phyloP scores from a whole-genome alignment of 1,140 invertebrate genomes.

The Diuraphis noxia region DNA sequence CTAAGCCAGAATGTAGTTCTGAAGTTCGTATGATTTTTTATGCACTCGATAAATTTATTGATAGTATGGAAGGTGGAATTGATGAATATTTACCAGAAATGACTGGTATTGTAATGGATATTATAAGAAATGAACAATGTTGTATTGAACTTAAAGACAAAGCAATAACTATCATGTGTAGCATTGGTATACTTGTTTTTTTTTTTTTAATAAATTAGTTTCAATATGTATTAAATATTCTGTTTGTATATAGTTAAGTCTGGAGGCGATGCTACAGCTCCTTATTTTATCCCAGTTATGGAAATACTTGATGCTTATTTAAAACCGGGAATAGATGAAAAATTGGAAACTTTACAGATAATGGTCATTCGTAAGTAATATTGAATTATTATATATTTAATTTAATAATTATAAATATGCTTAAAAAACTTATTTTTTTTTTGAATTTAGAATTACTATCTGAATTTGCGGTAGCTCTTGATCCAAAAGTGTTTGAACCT shows the following conservation, averaged over 20 bases:
- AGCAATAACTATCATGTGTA: constrained; percentile 51
- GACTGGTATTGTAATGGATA: constrained; percentile 29
- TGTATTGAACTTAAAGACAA: constrained; percentile 51
- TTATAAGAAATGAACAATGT: constrained; percentile 48
- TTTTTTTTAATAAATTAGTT: neutral
- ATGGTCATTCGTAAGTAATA: constrained; percentile 39
- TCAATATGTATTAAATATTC: neutral
- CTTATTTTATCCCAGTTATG: constrained; percentile 43
- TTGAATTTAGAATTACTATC: constrained; percentile 38
- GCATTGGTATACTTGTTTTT: constrained; percentile 26
- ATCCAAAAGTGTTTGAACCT: constrained; percentile 42
- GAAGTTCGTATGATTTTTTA: constrained; percentile 50
- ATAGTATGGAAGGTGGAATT: constrained; percentile 47
- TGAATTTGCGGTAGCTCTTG: constrained; percentile 46
- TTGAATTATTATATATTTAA: neutral
- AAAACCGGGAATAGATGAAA: constrained; percentile 26
- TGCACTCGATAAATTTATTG: constrained; percentile 49
- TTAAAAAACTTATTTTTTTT: neutral
- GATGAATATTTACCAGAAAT: constrained; percentile 38
- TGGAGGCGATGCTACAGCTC: constrained; percentile 25
- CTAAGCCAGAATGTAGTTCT: constrained; percentile 42
- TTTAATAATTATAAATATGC: neutral
- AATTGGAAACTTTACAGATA: constrained; percentile 22
- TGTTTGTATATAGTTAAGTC: constrained; percentile 22
- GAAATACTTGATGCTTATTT: constrained; percentile 38